These are phyloP conservation scores for Notarius lentiginosus DNA, from an alignment of 2,113 vertebrate species.

Conservation along the genomic window DNA sequence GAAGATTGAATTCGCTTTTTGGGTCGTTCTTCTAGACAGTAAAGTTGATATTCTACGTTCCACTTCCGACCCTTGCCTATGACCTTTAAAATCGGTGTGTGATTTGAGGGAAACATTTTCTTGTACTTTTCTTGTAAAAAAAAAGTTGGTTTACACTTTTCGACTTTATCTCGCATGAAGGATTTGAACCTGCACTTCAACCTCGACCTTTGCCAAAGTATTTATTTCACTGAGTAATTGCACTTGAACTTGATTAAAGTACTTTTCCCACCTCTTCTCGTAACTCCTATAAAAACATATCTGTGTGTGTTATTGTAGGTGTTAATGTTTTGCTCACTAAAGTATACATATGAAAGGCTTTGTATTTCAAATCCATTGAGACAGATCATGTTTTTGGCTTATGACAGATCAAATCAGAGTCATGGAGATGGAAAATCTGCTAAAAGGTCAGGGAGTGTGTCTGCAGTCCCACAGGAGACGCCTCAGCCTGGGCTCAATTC, in stretches of 20 bases:
- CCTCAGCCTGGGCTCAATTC: slow-evolving; percentile 49
- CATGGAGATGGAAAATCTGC: slow-evolving; percentile 45
- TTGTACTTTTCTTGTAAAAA: background rate
- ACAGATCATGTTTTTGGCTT: slow-evolving; percentile 26
- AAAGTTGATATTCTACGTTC: too few relatives aligned
- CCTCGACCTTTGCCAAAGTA: background rate
- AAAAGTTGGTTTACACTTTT: background rate
- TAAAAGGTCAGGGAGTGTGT: slow-evolving; percentile 51
- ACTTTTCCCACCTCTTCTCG: background rate
- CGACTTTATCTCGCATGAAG: background rate
- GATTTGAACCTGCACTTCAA: background rate
- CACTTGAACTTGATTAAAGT: background rate
- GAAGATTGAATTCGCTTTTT: too few relatives aligned
- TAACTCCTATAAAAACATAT: background rate
- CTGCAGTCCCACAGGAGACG: slow-evolving; percentile 47
- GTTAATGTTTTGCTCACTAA: background rate
- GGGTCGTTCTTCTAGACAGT: too few relatives aligned
- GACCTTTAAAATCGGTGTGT: too few relatives aligned
- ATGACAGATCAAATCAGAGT: slow-evolving; percentile 44
- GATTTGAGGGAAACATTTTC: background rate
- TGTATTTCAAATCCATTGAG: slow-evolving; percentile 33
- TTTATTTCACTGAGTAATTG: background rate
- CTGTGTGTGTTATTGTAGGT: background rate
- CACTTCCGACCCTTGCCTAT: too few relatives aligned
- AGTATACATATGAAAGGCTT: slow-evolving; percentile 13